Evolutionary conservation across 2,888 invertebrate species (phyloP), one percentile per base, ranked within the genome.

Genomic region (Thereva unica): DNA sequence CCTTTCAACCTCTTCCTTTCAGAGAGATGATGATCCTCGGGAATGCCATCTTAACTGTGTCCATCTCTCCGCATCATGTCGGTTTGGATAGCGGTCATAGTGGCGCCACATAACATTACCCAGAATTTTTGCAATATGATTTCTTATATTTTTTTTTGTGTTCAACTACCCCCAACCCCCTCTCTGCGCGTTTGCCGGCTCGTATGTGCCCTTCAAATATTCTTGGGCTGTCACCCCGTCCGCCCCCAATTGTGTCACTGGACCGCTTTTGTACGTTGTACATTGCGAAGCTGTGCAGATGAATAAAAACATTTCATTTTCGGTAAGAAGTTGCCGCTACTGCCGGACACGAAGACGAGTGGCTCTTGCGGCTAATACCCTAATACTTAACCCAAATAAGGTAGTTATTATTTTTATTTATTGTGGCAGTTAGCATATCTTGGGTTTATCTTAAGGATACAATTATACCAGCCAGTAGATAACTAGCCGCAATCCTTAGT

Each of bases 391-490:
- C 66, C 67, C 67, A 69, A 69, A 69, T 69, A 69, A 67, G 67
- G 67, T 68, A 66, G 69, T 67, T 69, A 69, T 69, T 69, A 69
- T 67, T 69, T 69, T 69, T 69, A 69, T 69, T 69, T 69, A 69
- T 68, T 67, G 52, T 35, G 54, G 69, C 67, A 66, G 59, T 69
- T 69, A 59, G 52, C 67, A 67, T 69, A 66, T 67, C 69, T 69
- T 57, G 61, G 54, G 56, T 55, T 67, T 64, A 69, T 69, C 69
- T 69, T 63, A 65, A 67, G 67, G 45, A 65, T 35, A 67, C 67
- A 61, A 61, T 61, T 61, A 61, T 61, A 61, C 50, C 61, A 40
- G 61, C 9, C 61, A 61, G 40, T 8, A 47, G 49, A 61, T 61
- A 61, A 61, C 61, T 61, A 50, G 61, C 61, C 61, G 40, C 61